Conservation (phyloP, 2,888 invertebrate genomes). For the Aelia acuminata region DNA sequence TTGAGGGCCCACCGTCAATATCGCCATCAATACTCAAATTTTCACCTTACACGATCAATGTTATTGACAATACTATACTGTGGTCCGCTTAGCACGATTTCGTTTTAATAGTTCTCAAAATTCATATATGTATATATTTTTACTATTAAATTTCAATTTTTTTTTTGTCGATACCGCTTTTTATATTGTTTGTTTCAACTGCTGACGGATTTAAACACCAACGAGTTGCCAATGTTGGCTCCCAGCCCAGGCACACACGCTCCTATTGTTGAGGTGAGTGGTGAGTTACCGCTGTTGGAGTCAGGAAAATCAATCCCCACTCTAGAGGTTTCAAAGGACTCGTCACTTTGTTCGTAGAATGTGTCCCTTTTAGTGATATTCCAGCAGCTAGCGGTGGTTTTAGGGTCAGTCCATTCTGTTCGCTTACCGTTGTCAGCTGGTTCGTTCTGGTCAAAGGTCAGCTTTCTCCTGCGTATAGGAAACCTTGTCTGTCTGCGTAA, state of each 20-base stretch:
- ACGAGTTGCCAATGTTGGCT: neutral
- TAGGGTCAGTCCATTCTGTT: neutral
- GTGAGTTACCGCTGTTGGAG: no score
- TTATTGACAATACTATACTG: no score
- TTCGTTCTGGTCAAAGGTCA: neutral
- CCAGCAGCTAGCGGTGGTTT: neutral
- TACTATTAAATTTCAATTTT: neutral
- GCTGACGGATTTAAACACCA: neutral
- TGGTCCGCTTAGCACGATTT: no score
- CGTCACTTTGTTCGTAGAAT: neutral
- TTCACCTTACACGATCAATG: no score
- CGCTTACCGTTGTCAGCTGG: neutral
- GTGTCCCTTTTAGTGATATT: neutral
- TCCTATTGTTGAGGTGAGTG: neutral
- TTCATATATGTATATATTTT: no score
- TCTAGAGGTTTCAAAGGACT: neutral
- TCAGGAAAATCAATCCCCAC: neutral
- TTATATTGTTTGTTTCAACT: neutral
- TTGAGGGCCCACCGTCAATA: no score
- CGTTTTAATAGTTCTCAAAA: no score
- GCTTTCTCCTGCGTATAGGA: neutral
- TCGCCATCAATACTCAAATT: no score
- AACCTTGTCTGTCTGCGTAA: neutral
- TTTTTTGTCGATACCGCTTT: neutral
- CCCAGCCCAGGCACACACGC: neutral